A percentile compares a stretch with the other conserved stretches of the same genome.
Conservation (phyloP, 2,113 vertebrate species). For the Psephotus haematonotus region DNA sequence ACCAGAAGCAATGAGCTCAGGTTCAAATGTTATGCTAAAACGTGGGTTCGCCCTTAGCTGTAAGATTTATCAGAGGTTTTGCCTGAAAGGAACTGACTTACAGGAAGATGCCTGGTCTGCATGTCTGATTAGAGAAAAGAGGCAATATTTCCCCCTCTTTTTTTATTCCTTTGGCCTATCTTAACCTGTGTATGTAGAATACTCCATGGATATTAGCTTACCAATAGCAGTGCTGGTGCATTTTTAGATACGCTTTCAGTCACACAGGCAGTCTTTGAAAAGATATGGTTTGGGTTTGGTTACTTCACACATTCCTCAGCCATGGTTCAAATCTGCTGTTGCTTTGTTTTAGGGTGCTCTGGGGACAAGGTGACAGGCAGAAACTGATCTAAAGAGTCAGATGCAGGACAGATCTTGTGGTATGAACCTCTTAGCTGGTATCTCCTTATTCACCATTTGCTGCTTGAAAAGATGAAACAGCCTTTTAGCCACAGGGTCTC, state of each 20-base stretch:
- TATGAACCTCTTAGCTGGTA: neutral
- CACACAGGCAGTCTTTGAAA: neutral
- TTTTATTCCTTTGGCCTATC: neutral
- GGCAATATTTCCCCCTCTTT: neutral
- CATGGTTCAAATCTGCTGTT: neutral
- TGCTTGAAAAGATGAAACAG: neutral
- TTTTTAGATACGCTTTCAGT: neutral
- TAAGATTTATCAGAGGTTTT: conserved; percentile 32
- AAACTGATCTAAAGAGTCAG: neutral
- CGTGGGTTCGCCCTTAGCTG: neutral
- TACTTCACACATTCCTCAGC: neutral
- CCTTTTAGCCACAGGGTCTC: neutral
- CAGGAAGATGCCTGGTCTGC: conserved; percentile 6
- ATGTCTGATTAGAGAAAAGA: neutral
- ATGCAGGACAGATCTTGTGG: neutral
- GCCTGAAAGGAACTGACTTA: conserved; percentile 26
- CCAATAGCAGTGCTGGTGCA: neutral
- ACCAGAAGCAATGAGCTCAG: neutral
- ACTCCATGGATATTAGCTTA: neutral
- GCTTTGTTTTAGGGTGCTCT: neutral
- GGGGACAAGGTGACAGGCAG: neutral
- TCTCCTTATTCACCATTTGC: neutral
- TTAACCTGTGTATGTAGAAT: neutral
- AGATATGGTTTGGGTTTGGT: neutral
- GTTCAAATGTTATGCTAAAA: neutral